Evolutionary conservation across 2,888 invertebrate species (phyloP), one percentile per base, ranked within the genome.

Genomic region (Cacoxenus indagator): DNA sequence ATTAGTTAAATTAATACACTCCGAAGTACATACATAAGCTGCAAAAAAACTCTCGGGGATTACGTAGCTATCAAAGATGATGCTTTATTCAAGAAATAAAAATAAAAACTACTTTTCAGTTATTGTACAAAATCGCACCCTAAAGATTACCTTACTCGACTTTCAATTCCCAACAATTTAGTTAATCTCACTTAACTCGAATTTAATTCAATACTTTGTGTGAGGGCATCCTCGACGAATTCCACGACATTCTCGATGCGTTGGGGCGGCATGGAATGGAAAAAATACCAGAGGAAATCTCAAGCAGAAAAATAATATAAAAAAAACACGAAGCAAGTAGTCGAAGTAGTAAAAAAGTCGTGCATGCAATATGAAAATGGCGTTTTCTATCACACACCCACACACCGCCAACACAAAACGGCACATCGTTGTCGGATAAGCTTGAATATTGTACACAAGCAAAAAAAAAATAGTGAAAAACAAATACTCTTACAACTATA

Each of bases 91-190:
- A 4, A 1, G 14, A 37, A 37, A 5, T 1, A 5, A 2, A 37
- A 37, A 37, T 1, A 37, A 19, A 19, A 51, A 51, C 22, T 51
- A 51, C 9, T 9, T 11, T 17, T 48, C 17, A 48, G 48, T 51
- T 51, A 51, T 51, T 51, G 51, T 51, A 51, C 22, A 11, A n/a
- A 51, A 51, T 51, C 19, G 51, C 51, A 17, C 51, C 51, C 51
- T 22, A 51, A 51, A 51, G 51, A 51, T 51, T 51, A 51, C 51
- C 51, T 19, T 51, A 51, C 51, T 51, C 19, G 19, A 51, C 70
- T 46, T 68, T 62, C 71, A 74, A 67, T 73, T 72, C 72, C 71
- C 75, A 72, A 69, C 75, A 77, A 76, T 70, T 82, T 75, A 71
- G 78, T 73, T 76, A 76, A 78, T 73, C 76, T 70, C 70, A 69